These are phyloP conservation scores for Pyrgilauda ruficollis DNA, from an alignment of 2,113 vertebrate genomes.

Conservation along the genomic window DNA sequence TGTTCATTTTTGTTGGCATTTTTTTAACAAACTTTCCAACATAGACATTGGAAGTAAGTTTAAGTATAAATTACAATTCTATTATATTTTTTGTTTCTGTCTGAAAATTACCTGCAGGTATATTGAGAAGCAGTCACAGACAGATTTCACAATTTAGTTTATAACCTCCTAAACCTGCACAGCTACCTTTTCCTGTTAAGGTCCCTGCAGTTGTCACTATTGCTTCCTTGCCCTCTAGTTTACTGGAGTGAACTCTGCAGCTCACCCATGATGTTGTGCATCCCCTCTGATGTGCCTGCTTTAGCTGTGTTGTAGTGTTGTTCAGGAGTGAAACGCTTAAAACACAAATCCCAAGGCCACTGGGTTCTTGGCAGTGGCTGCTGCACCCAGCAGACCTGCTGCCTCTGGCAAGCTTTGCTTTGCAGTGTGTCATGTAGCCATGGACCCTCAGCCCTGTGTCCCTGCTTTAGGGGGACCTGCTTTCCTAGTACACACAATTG, in stretches of 20 bases:
- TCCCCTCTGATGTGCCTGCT: neutral
- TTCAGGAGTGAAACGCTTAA: neutral
- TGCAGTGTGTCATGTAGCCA: fast-evolving
- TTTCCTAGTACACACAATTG: neutral
- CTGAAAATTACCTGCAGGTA: neutral
- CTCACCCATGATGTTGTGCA: neutral
- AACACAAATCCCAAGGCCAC: fast-evolving
- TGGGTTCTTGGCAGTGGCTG: neutral
- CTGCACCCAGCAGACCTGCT: neutral
- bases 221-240: neutral
- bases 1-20: neutral
- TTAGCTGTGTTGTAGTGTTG: neutral
- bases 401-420: neutral
- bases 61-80: neutral
- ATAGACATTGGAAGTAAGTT: neutral
- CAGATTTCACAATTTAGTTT: neutral
- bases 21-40: neutral
- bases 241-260: neutral
- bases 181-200: neutral
- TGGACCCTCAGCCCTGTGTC: neutral
- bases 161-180: neutral
- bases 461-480: neutral
- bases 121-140: neutral
- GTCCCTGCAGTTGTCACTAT: neutral
- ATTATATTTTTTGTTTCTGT: neutral